Percentiles rank a stretch among this genome's conserved stretches.
Conservation (phyloP, 2,888 invertebrate genomes). For the Phytoseiulus persimilis region DNA sequence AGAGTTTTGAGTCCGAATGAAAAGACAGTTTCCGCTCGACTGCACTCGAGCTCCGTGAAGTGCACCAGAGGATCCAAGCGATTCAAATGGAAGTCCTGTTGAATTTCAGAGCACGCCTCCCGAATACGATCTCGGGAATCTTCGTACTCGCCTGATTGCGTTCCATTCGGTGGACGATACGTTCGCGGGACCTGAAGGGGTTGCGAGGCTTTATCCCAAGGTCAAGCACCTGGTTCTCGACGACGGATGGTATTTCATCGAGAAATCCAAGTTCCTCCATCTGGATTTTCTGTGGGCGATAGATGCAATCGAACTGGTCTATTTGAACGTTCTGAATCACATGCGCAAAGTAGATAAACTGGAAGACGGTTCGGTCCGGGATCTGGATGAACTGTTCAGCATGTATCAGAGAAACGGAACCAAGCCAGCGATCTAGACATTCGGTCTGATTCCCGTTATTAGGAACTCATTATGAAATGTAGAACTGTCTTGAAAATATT, state of each 20-base stretch:
- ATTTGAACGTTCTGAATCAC: conserved; percentile 19
- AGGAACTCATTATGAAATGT: no score
- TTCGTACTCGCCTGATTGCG: not conserved
- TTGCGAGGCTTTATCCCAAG: not conserved
- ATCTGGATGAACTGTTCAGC: conserved; percentile 14
- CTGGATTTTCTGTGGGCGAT: conserved; percentile 24
- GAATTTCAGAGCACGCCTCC: not conserved
- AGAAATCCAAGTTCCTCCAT: conserved; percentile 28
- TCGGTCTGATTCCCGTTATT: no score
- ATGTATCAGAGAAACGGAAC: not conserved
- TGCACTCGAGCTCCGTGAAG: not conserved
- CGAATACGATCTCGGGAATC: conserved; percentile 9
- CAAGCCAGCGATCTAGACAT: not conserved
- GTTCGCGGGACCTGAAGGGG: conserved; percentile 16
- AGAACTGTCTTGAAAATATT: no score
- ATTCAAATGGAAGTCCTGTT: not conserved
- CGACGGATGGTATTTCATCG: conserved; percentile 17
- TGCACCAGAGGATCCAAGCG: not conserved
- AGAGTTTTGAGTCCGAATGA: not conserved
- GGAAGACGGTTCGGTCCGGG: conserved; percentile 10
- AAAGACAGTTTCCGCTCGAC: not conserved
- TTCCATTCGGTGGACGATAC: conserved; percentile 28
- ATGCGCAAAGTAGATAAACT: not conserved
- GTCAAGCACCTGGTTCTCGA: conserved; percentile 7
- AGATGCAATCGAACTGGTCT: conserved; percentile 18